Evolutionary conservation across 2,888 invertebrate species (phyloP).

Genomic region (Cataglyphis livida): DNA sequence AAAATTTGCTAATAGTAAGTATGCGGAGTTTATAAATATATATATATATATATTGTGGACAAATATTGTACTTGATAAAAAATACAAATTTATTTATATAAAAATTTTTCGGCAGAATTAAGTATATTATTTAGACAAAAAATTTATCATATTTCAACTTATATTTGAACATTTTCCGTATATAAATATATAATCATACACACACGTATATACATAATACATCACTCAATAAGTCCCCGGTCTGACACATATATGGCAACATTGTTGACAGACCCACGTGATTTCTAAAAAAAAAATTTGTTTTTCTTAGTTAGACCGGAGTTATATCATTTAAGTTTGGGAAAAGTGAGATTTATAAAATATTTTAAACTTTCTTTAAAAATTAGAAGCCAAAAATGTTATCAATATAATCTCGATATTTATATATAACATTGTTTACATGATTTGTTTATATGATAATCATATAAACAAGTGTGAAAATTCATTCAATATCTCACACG

Average conservation of each 20-base stretch:
- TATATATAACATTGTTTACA: neutral
- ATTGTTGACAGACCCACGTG: too few relatives aligned
- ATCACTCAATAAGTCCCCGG: too few relatives aligned
- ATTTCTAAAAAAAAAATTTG: too few relatives aligned
- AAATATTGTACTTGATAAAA: neutral
- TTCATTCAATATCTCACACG: neutral
- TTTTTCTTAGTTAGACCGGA: too few relatives aligned
- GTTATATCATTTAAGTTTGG: neutral
- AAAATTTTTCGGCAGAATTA: neutral
- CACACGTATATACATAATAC: neutral
- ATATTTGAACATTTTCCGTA: neutral
- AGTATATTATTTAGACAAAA: neutral
- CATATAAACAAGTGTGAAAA: neutral
- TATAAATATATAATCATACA: neutral
- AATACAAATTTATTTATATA: constrained; percentile 20
- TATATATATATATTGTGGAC: neutral
- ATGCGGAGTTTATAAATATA: constrained; percentile 60
- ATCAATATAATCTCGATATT: neutral
- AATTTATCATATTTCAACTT: neutral
- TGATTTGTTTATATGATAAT: neutral
- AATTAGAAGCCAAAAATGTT: neutral
- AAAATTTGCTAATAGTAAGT: constrained; percentile 50
- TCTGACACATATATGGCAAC: too few relatives aligned
- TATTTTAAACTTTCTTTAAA: neutral
- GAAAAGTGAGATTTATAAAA: neutral